Base-by-base conservation (phyloP, 2,113 vertebrate species). In the Bambusicola thoracicus region DNA sequence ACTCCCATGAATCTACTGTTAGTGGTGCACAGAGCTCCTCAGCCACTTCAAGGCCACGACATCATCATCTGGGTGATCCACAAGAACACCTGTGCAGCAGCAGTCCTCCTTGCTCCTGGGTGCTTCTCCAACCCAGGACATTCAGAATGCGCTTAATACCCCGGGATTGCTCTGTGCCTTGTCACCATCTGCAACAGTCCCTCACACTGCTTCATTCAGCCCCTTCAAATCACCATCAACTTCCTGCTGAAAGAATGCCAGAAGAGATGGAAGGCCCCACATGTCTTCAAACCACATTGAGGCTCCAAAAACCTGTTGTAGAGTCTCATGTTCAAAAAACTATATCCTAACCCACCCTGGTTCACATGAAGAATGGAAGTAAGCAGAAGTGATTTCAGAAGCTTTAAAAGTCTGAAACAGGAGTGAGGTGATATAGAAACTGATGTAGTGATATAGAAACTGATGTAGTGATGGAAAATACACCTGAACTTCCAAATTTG, bases 371-470 rank as follows among this genome's bases (percentile, higher is more conserved):
- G 13, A 8, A 65, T 3, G 8, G 12, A 55, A 73, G 77, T 4
- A 7, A 25, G 55, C 61, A 68, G 48, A 41, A n/a, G 40, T 10
- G 46, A 67, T 13, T 44, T 36, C 32, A 43, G 32, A 13, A 34
- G 75, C 69, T 91, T 46, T 41, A 38, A 46, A 72, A 32, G 41
- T 67, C 63, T 66, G 49, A 85, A 91, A 44, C 16, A 22, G 40
- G 85, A 55, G 46, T 21, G 27, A 70, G 41, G 20, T 8, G 38
- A 84, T 4, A 38, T 0, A 3, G 41, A 88, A 21, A 22, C 32
- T 70, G 56, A 83, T 0, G 1, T 46, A 86, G 13, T 2, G 0
- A 67, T 88, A 38, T 0, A 3, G 41, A 88, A 21, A 22, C 32
- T 70, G 56, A 83, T 0, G 1, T 46, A 86, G 13, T 2, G 0